phyloP scores from a whole-genome alignment of 2,888 invertebrate genomes.

The Acronicta psi region DNA sequence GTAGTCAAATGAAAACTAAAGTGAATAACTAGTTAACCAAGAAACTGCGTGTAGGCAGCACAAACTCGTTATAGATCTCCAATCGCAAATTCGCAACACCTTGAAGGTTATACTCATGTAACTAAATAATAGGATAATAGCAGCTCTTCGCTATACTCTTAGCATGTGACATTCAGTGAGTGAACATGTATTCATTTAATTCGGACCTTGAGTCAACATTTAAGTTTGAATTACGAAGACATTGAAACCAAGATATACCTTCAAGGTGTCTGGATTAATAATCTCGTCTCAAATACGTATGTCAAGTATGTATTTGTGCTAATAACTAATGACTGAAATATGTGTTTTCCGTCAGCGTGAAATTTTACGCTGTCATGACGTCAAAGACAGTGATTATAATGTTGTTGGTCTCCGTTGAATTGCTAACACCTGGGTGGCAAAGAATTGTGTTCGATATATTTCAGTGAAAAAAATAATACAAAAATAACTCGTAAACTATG shows the following conservation, averaged over 20 bases:
- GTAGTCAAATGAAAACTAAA: constrained; percentile 7
- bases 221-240: constrained; percentile 13
- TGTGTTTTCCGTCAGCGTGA: constrained; percentile 4
- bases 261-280: constrained; percentile 23
- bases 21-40: background rate
- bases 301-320: constrained; percentile 31
- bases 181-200: constrained; percentile 31
- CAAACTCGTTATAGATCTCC: constrained; percentile 33
- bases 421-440: background rate
- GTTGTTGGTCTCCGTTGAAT: background rate
- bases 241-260: constrained; percentile 35
- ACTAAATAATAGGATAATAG: constrained; percentile 24
- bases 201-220: constrained; percentile 27
- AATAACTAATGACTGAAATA: constrained; percentile 10
- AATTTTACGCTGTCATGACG: background rate
- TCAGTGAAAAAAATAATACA: background rate
- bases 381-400: constrained; percentile 15
- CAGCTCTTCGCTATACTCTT: constrained; percentile 10
- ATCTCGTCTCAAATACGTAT: constrained; percentile 9
- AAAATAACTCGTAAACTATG: background rate
- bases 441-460: background rate
- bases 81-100: constrained; percentile 33
- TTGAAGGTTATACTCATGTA: constrained; percentile 41
- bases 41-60: constrained; percentile 28
- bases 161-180: constrained; percentile 46